Evolutionary conservation across 2,113 vertebrate species (phyloP).

Genomic region (Mustela lutreola): DNA sequence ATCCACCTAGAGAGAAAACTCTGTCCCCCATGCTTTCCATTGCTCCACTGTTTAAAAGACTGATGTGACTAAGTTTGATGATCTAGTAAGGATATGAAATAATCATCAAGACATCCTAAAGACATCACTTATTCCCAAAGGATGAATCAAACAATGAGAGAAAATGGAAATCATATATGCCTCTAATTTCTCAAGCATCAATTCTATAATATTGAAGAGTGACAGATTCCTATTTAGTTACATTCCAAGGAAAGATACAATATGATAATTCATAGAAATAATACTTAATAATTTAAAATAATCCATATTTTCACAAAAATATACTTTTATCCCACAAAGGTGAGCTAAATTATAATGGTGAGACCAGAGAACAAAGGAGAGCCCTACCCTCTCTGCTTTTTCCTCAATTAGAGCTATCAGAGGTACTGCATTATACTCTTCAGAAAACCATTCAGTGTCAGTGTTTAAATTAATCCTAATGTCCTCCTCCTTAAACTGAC

Average conservation of each 20-base stretch:
- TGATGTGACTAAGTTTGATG: not conserved
- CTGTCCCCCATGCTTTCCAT: not conserved
- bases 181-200: slow-evolving; percentile 9
- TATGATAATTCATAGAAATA: not conserved
- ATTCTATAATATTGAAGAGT: slow-evolving; percentile 1
- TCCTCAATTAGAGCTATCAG: not conserved
- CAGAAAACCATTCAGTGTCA: not conserved
- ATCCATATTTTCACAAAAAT: slow-evolving; percentile 41
- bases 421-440: not conserved
- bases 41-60: not conserved
- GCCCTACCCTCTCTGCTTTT: not conserved
- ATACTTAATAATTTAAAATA: slow-evolving; percentile 32
- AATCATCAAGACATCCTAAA: not conserved
- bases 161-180: slow-evolving; percentile 52
- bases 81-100: not conserved
- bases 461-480: not conserved
- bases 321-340: not conserved
- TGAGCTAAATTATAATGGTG: not conserved
- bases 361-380: not conserved
- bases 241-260: not conserved
- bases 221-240: not conserved
- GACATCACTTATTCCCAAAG: not conserved
- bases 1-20: not conserved
- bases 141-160: not conserved
- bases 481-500: not conserved